A percentile compares a stretch with the other conserved stretches of the same genome.
phyloP scores from a whole-genome alignment of 2,797 vertebrate genomes.

The Chaetophractus vellerosus region DNA sequence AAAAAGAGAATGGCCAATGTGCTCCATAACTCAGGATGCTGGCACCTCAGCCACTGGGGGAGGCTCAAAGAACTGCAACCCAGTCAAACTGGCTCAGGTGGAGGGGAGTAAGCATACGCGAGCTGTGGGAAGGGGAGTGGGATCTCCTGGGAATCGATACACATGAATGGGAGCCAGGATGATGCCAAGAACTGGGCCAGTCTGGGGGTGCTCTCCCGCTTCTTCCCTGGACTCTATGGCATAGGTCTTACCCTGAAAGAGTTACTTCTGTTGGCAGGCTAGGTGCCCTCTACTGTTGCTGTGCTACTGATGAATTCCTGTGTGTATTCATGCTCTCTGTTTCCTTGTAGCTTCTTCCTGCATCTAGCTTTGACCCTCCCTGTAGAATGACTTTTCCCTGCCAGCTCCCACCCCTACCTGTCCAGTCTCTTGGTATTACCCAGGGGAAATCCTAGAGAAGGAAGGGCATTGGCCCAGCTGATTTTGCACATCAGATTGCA shows the following conservation, averaged over 20 bases:
- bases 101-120: neutral
- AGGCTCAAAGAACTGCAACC: neutral
- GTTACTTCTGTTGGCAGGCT: neutral
- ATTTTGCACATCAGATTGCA: accelerated
- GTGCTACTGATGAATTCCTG: neutral
- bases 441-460: neutral
- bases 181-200: neutral
- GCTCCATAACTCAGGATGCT: neutral
- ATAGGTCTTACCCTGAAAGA: neutral
- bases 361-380: neutral
- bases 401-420: neutral
- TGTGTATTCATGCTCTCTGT: neutral
- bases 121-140: neutral
- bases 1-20: neutral
- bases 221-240: accelerated
- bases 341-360: neutral
- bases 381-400: neutral
- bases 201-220: too few relatives aligned
- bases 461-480: accelerated
- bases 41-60: neutral
- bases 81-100: neutral
- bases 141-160: neutral
- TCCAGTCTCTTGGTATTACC: neutral
- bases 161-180: too few relatives aligned
- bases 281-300: too few relatives aligned